Evolutionary conservation across 2,888 invertebrate genomes (phyloP), one percentile per base, ranked within the genome.

Genomic region (Eristalis arbustorum): DNA sequence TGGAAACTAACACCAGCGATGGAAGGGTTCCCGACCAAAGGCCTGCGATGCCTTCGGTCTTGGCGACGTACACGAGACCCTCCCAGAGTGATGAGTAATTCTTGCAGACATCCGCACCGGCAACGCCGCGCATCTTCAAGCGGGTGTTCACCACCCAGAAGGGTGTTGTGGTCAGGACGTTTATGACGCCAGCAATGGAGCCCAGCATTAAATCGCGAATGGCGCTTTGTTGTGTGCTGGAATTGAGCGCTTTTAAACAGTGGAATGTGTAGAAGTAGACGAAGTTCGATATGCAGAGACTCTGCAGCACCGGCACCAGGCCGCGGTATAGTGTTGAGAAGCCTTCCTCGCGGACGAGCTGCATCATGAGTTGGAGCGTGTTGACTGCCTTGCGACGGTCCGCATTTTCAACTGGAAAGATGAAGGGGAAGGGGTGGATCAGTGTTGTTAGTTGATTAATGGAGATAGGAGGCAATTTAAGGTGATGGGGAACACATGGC

Each of bases 251-350:
- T 90, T 97, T 96, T 57, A 98, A 93, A 22, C 96, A 96, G 93
- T 98, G 98, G 92, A 98, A 98, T 90, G 97, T 95, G 93, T 98
- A 98, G 91, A 98, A 98, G 92, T 98, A 98, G n/a, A 98, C 96
- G 93, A 98, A 98, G 92, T 98, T 98, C 66, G 98, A 98, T 85
- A 96, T 95, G 89, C 97, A 98, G 4, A 98, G 93, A 88, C 97
- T 97, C 89, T 96, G 95, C 63, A 98, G 93, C 5, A 97, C 97
- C 11, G 98, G 97, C 40, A 95, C 94, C 72, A 98, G 93, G 3
- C 98, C 98, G 14, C 92, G 90, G 72, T 93, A 98, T 64, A 98
- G 92, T 0, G 96, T 94, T 69, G 93, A 93, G 69, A 95, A 90
- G 18, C 95, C 95, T 92, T 96, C 96, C 90, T 95, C 94, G 88